A percentile compares a stretch with the other conserved stretches of the same genome.
These are phyloP conservation scores for Dromiciops gliroides DNA, from an alignment of 2,113 vertebrate genomes.

Conservation along the genomic window DNA sequence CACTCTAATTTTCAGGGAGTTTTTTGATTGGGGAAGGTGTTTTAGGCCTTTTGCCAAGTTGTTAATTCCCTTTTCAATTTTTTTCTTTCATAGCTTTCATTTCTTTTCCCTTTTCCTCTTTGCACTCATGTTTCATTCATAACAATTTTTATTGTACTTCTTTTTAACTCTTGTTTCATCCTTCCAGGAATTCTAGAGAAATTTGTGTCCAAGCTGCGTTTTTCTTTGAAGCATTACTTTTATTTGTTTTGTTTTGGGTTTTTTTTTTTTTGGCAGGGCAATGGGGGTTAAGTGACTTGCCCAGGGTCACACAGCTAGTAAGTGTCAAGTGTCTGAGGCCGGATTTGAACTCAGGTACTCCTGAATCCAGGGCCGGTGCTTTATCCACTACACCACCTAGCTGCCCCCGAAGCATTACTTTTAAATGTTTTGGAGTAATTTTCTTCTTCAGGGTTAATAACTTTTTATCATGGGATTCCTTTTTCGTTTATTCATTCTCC, in stretches of 20 bases:
- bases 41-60: not conserved
- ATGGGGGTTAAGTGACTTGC: no score
- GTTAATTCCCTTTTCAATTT: not conserved
- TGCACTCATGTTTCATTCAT: not conserved
- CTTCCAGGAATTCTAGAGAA: not conserved
- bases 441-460: not conserved
- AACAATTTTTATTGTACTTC: not conserved
- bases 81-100: not conserved
- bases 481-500: not conserved
- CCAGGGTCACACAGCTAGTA: no score
- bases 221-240: not conserved
- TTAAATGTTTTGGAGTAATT: not conserved
- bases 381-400: no score
- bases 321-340: no score
- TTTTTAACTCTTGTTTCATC: not conserved
- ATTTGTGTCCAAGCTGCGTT: not conserved
- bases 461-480: not conserved
- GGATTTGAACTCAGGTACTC: no score
- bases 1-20: not conserved
- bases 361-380: no score
- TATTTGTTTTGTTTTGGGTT: no score
- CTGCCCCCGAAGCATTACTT: not conserved
- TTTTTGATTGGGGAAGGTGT: not conserved
- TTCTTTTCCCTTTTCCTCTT: not conserved
- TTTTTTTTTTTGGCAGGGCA: no score